These are phyloP conservation scores for Anarhynchus alexandrinus DNA, from an alignment of 2,113 vertebrate genomes.

Conservation along the genomic window DNA sequence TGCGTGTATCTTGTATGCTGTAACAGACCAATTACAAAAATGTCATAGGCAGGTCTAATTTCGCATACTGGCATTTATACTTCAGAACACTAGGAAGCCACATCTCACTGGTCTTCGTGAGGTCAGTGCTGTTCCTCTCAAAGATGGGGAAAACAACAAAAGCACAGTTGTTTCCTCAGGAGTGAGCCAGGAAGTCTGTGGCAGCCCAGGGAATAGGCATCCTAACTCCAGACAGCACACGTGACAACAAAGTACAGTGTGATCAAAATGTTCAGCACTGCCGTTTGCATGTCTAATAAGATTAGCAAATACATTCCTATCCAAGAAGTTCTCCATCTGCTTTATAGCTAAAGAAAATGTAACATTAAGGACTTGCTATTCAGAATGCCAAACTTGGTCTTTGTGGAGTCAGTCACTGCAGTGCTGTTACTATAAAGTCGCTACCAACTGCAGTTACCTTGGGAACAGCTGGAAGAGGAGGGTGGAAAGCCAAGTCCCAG, in stretches of 20 bases:
- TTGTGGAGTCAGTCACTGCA: background rate
- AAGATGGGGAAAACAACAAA: conserved; percentile 34
- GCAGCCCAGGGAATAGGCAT: background rate
- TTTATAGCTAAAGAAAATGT: background rate
- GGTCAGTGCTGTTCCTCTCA: background rate
- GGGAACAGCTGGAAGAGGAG: background rate
- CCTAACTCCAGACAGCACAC: background rate
- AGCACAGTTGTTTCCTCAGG: conserved; percentile 53
- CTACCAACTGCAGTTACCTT: background rate
- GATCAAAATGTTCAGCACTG: background rate
- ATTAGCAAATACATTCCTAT: background rate
- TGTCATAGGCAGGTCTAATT: background rate
- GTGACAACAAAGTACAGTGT: background rate
- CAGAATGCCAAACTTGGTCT: background rate
- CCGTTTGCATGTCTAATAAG: background rate
- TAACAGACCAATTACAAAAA: background rate
- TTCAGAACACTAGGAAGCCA: background rate
- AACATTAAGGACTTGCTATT: background rate
- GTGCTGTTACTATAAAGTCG: background rate
- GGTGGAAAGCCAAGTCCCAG: background rate
- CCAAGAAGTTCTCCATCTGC: background rate
- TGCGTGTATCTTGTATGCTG: background rate
- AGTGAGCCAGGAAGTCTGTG: conserved; percentile 30
- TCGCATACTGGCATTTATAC: background rate
- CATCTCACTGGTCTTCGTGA: background rate